A percentile compares a stretch with the other conserved stretches of the same genome.
Evolutionary conservation across 2,797 vertebrate genomes (phyloP).

Genomic region (Silurus aristotelis): DNA sequence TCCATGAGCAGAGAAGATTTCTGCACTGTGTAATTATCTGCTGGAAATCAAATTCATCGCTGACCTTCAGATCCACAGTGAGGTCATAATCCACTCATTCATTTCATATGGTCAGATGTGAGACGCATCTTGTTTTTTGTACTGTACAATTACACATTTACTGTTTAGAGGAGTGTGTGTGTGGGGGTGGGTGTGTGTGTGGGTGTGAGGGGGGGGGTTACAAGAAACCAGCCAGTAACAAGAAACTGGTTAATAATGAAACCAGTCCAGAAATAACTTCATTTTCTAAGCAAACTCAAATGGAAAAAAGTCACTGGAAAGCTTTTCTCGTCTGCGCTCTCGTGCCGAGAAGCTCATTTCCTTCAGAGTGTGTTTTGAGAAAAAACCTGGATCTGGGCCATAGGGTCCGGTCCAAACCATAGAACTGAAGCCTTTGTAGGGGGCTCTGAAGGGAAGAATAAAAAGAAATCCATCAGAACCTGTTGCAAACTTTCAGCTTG

Average conservation of each 20-base stretch:
- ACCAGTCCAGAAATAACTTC: conserved; percentile 8
- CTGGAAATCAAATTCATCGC: background rate
- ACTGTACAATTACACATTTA: too few species aligned
- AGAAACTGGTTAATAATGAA: background rate
- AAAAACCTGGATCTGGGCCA: conserved; percentile 4
- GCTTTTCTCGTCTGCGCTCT: conserved; percentile 11
- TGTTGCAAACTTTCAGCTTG: background rate
- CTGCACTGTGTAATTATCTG: background rate
- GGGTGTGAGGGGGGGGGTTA: too few species aligned
- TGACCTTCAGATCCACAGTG: background rate
- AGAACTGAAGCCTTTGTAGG: background rate
- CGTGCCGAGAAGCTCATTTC: conserved; percentile 22
- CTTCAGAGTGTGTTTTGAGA: conserved; percentile 14
- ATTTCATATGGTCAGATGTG: background rate
- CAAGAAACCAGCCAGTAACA: too few species aligned
- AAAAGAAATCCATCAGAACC: background rate
- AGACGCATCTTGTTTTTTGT: background rate
- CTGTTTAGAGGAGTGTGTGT: too few species aligned
- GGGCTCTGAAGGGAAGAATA: background rate
- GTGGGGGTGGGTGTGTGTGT: too few species aligned
- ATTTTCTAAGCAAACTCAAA: conserved; percentile 5
- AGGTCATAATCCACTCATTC: background rate
- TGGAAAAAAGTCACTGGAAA: conserved; percentile 10
- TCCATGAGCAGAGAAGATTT: background rate
- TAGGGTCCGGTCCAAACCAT: background rate